phyloP scores from a whole-genome alignment of 2,888 invertebrate species.

The Chrysomela aeneicollis region DNA sequence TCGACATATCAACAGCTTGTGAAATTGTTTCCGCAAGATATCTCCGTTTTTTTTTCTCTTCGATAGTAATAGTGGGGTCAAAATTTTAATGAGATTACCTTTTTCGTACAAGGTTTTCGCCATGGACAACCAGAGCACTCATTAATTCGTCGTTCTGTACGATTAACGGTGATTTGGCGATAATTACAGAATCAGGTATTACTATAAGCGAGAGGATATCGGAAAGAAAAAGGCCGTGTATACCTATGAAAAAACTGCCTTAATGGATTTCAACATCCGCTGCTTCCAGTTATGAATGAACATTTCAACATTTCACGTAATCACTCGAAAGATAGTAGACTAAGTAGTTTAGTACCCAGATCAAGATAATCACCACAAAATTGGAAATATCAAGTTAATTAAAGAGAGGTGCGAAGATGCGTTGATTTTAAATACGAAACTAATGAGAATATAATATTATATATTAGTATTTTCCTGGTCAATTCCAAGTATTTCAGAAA shows the following conservation, averaged over 20 bases:
- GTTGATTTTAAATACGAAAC: too few species aligned
- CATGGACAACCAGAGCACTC: not conserved
- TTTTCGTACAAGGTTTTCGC: not conserved
- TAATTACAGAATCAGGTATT: conserved; percentile 38
- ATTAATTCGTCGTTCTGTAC: conserved; percentile 24
- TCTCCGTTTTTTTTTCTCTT: not conserved
- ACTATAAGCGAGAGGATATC: conserved; percentile 32
- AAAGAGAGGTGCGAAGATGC: too few species aligned
- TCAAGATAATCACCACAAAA: not conserved
- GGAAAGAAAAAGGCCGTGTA: not conserved
- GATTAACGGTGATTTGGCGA: conserved; percentile 34
- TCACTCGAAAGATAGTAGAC: not conserved
- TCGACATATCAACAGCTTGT: not conserved
- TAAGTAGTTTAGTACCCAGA: not conserved
- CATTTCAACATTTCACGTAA: not conserved
- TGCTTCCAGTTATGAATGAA: conserved; percentile 29
- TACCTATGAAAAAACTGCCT: conserved; percentile 9
- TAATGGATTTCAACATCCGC: conserved; percentile 31
- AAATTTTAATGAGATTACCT: not conserved
- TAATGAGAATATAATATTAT: too few species aligned
- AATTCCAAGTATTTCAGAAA: too few species aligned
- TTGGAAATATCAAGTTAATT: not conserved
- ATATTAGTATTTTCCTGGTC: too few species aligned
- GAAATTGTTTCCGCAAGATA: not conserved
- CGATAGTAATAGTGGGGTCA: not conserved